Conservation (phyloP, 2,888 invertebrate genomes). For the Oasisia sp. region DNA sequence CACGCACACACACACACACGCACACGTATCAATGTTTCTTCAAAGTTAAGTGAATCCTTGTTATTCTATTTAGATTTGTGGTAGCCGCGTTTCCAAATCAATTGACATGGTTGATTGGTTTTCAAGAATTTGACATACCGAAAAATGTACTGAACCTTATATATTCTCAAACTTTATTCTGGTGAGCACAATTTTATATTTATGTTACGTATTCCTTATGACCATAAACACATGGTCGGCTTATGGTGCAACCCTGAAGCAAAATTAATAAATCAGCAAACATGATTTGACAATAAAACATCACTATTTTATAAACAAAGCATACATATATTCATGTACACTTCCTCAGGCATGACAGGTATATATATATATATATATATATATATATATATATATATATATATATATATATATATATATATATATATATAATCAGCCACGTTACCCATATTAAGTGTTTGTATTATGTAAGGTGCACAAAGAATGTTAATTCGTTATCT, state of each 20-base stretch:
- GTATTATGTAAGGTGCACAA: too few relatives aligned
- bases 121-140: constrained; percentile 79
- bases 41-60: background rate
- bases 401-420: too few relatives aligned
- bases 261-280: background rate
- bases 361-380: too few relatives aligned
- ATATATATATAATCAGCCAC: too few relatives aligned
- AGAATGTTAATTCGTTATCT: too few relatives aligned
- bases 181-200: constrained; percentile 67
- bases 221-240: background rate
- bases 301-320: too few relatives aligned
- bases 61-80: constrained; percentile 26
- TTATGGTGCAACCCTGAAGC: background rate
- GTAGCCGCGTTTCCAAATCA: constrained; percentile 43
- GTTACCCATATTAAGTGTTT: too few relatives aligned
- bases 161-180: constrained; percentile 85
- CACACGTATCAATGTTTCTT: background rate
- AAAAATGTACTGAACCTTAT: constrained; percentile 87
- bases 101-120: constrained; percentile 52
- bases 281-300: background rate
- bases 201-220: background rate
- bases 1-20: background rate
- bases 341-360: too few relatives aligned
- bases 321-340: too few relatives aligned
- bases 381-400: too few relatives aligned